Percentiles rank a stretch among this genome's conserved stretches.
These are phyloP conservation scores for Pristionchus entomophagus DNA, from an alignment of 2,888 invertebrate genomes.

Conservation along the genomic window DNA sequence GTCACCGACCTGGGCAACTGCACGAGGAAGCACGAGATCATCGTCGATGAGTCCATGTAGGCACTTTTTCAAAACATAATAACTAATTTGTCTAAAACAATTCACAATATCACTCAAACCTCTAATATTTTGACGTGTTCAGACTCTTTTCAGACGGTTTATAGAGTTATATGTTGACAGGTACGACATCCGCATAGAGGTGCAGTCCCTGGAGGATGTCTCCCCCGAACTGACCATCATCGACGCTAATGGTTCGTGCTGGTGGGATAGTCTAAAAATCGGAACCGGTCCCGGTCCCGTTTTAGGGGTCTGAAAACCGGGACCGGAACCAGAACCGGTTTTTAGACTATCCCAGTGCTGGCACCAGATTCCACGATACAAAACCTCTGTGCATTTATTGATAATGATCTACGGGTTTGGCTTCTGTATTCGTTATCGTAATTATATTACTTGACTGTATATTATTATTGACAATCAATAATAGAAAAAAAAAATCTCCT, in stretches of 20 bases:
- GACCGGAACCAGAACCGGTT: too few relatives aligned
- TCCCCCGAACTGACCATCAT: background rate
- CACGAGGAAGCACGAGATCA: slow-evolving; percentile 52
- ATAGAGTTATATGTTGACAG: background rate
- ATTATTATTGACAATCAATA: too few relatives aligned
- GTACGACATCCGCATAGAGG: slow-evolving; percentile 30
- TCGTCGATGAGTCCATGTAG: slow-evolving; percentile 63
- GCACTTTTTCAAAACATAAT: slow-evolving; percentile 50
- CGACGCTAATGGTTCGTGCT: slow-evolving; percentile 1
- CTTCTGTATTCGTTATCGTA: background rate
- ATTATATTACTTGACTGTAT: too few relatives aligned
- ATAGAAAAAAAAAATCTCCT: background rate
- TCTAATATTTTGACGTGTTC: background rate
- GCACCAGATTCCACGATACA: too few relatives aligned
- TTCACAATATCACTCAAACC: background rate
- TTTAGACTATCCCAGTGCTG: too few relatives aligned
- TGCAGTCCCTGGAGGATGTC: background rate
- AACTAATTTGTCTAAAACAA: slow-evolving; percentile 34
- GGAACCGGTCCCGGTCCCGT: too few relatives aligned
- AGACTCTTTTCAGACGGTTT: background rate
- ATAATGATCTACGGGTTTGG: background rate
- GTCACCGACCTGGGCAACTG: slow-evolving; percentile 59
- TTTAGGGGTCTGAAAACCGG: too few relatives aligned
- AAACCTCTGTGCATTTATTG: background rate
- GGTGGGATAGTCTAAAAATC: background rate